Base-by-base conservation (phyloP, 2,888 invertebrate genomes). In the Mesopsocus fuscifrons region DNA sequence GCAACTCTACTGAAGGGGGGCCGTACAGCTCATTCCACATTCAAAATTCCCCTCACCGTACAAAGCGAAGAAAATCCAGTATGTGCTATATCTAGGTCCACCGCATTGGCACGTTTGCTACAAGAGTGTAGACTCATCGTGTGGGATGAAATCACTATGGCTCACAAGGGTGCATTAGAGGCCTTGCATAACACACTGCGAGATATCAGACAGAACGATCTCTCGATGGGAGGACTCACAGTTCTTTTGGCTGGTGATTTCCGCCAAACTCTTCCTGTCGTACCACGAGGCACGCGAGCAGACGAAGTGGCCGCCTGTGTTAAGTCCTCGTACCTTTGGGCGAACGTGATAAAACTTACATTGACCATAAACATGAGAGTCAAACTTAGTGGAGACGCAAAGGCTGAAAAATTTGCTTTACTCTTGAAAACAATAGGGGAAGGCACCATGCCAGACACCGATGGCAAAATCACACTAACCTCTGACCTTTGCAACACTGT, bases 131-230 rank as follows among this genome's bases (percentile, higher is more conserved):
- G 47, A 49, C 9, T 59, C 3, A 55, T 62, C 8, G 46, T 63
- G 21, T 60, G 56, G 59, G 60, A 62, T 49, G 59, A 64, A 52
- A 53, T 53, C 44, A 57, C 57, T 6, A 61, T 62, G 59, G 46
- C 57, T 1, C 56, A 58, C 44, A 59, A 57, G 47, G 42, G 45
- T 38, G 43, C 50, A 16, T 40, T 59, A 9, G 57, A 60, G 44
- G 56, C 59, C 23, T 31, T 59, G 4, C 46, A 59, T 46, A 33
- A 52, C 34, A 53, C 55, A 13, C 13, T 49, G n/a, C 34, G 41
- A 26, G 41, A 48, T 44, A 6, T 49, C 17, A 41, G 35, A 20
- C 40, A 23, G 9, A 47, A 48, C 21, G 45, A 44, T 23, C 38
- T 41, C 11, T 33, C 48, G 6, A 44, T 54, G 21, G 51, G 53